These are phyloP conservation scores for Galerucella pusilla DNA, from an alignment of 2,888 invertebrate species.

Conservation along the genomic window DNA sequence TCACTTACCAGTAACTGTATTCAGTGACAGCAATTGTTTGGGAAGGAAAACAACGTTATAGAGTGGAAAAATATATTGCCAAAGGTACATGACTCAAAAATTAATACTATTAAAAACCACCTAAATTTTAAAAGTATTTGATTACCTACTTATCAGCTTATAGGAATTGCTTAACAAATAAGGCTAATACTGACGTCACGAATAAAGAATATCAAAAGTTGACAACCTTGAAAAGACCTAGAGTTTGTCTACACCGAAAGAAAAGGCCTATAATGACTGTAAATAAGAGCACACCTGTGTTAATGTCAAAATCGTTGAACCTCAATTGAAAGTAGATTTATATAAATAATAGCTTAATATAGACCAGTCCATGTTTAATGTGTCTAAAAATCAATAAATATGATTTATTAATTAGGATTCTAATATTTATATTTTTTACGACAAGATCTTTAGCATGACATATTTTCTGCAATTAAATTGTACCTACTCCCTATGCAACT, in stretches of 20 bases:
- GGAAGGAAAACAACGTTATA: neutral
- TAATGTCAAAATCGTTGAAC: slow-evolving; percentile 25
- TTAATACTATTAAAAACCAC: slow-evolving; percentile 9
- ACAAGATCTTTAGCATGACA: no score
- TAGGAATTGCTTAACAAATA: slow-evolving; percentile 24
- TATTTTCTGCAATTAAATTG: no score
- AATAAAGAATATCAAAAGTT: slow-evolving; percentile 32
- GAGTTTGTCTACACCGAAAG: slow-evolving; percentile 30
- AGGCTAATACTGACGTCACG: slow-evolving; percentile 19
- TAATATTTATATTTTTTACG: no score
- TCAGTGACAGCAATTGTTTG: neutral
- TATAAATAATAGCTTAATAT: slow-evolving; percentile 16
- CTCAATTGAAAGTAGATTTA: slow-evolving; percentile 16
- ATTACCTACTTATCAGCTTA: slow-evolving; percentile 17
- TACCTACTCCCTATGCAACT: no score
- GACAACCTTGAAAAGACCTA: slow-evolving; percentile 31
- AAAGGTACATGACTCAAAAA: neutral
- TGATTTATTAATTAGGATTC: no score
- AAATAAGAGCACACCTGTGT: slow-evolving; percentile 31
- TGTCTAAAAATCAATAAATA: neutral
- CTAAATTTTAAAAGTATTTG: slow-evolving; percentile 14
- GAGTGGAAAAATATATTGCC: neutral
- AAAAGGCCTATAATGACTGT: slow-evolving; percentile 24
- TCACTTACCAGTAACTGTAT: no score
- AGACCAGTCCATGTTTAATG: slow-evolving; percentile 2